phyloP scores from a whole-genome alignment of 2,888 invertebrate species.

The Rhabditoides inermis region DNA sequence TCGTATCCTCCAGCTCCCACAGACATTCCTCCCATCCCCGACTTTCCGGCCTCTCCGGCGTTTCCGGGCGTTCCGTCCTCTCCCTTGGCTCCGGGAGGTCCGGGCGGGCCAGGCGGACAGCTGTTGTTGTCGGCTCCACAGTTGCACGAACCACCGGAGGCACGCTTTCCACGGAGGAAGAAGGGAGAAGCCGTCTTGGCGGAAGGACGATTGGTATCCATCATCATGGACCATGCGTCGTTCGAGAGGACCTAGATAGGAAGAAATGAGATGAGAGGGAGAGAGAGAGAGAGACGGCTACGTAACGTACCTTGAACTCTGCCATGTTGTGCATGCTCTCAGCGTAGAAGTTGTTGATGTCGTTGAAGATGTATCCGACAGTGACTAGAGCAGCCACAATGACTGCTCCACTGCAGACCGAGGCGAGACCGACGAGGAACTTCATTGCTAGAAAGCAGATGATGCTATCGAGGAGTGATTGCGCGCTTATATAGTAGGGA shows the following conservation, averaged over 20 bases:
- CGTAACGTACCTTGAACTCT: not conserved
- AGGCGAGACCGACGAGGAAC: no score
- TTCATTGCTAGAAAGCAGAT: no score
- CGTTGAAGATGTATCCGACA: conserved; percentile 9
- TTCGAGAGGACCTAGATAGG: not conserved
- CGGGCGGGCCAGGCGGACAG: conserved; percentile 7
- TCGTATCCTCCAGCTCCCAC: no score
- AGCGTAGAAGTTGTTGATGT: conserved; percentile 9
- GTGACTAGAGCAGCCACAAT: conserved; percentile 2
- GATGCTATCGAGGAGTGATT: no score
- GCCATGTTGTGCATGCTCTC: conserved; percentile 3
- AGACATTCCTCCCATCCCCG: no score
- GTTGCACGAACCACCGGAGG: no score
- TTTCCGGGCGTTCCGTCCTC: conserved; percentile 5
- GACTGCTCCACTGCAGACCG: no score
- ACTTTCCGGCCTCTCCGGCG: conserved; percentile 3
- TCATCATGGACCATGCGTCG: conserved; percentile 2
- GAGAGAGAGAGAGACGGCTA: no score
- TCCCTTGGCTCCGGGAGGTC: conserved; percentile 5
- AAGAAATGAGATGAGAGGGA: not conserved
- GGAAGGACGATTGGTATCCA: conserved; percentile 7
- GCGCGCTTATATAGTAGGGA: not conserved
- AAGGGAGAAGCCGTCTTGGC: not conserved
- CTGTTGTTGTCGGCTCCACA: no score
- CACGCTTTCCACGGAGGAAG: no score